A percentile compares a stretch with the other conserved stretches of the same genome.
Evolutionary conservation across 2,888 invertebrate genomes (phyloP).

Genomic region (Caenorhabditis auriculariae): DNA sequence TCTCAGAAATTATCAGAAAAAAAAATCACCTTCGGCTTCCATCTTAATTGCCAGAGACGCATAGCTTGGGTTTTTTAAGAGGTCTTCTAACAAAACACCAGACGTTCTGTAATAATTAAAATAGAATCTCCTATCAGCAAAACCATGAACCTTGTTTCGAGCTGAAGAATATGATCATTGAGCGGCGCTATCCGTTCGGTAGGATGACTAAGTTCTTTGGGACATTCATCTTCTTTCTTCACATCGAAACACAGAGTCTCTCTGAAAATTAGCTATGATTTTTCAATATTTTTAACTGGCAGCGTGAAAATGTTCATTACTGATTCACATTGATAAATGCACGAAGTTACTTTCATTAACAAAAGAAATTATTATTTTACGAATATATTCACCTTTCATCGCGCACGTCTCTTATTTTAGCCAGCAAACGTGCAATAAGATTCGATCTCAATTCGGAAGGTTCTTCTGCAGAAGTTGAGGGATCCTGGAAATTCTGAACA

Average conservation of each 20-base stretch:
- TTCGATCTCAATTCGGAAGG: too few relatives aligned
- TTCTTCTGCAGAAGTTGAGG: too few relatives aligned
- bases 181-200: constrained; percentile 5
- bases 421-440: too few relatives aligned
- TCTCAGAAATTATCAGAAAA: neutral
- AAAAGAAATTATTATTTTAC: neutral
- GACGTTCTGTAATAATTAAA: neutral
- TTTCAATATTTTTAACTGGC: too few relatives aligned
- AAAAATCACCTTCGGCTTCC: neutral
- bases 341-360: neutral
- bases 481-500: too few relatives aligned
- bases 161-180: constrained; percentile 4
- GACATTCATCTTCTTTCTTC: neutral
- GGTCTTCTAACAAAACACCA: constrained; percentile 8
- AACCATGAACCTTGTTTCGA: constrained; percentile 1
- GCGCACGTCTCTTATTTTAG: constrained; percentile 3
- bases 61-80: constrained; percentile 18
- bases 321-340: too few relatives aligned
- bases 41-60: constrained; percentile 8
- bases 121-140: neutral
- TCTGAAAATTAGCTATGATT: too few relatives aligned
- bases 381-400: constrained; percentile 7
- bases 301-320: too few relatives aligned
- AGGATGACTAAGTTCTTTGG: too few relatives aligned
- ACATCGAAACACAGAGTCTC: too few relatives aligned